phyloP scores from a whole-genome alignment of 2,888 invertebrate species.

The Zelleria hepariella region DNA sequence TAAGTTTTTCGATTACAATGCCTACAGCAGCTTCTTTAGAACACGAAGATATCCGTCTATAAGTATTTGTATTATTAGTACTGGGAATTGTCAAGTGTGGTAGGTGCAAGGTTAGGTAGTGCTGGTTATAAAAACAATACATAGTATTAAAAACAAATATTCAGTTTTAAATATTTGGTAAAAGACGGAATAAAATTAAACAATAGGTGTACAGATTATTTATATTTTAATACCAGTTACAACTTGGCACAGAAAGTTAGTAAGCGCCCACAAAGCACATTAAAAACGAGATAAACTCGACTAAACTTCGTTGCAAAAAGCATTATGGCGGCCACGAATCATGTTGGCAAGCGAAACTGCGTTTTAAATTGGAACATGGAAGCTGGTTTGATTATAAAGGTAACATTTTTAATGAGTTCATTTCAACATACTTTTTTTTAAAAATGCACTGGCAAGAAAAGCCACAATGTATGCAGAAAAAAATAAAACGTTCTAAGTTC shows the following conservation, averaged over 20 bases:
- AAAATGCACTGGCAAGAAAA: not conserved
- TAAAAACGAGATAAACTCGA: slow-evolving; percentile 46
- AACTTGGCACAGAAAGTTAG: not conserved
- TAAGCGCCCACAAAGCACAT: slow-evolving; percentile 20
- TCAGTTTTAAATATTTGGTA: not conserved
- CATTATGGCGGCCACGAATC: slow-evolving; percentile 51
- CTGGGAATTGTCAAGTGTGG: too few relatives aligned
- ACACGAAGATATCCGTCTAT: too few relatives aligned
- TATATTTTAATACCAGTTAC: not conserved
- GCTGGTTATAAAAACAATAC: too few relatives aligned
- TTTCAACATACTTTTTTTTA: not conserved
- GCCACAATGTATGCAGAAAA: not conserved
- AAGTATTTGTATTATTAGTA: too few relatives aligned
- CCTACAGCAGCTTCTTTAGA: too few relatives aligned
- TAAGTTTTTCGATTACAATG: too few relatives aligned
- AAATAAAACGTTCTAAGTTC: not conserved
- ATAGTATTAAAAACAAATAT: too few relatives aligned
- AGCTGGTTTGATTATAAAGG: not conserved
- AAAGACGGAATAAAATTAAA: not conserved
- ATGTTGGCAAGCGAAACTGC: not conserved
- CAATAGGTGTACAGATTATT: not conserved
- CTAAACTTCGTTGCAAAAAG: slow-evolving; percentile 45
- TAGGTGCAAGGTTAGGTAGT: too few relatives aligned
- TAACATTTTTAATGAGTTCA: not conserved
- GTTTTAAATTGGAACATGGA: not conserved